Evolutionary conservation across 1,140 invertebrate species (phyloP), one percentile per base, ranked within the genome.

Genomic region (Camponotus vicinus): DNA sequence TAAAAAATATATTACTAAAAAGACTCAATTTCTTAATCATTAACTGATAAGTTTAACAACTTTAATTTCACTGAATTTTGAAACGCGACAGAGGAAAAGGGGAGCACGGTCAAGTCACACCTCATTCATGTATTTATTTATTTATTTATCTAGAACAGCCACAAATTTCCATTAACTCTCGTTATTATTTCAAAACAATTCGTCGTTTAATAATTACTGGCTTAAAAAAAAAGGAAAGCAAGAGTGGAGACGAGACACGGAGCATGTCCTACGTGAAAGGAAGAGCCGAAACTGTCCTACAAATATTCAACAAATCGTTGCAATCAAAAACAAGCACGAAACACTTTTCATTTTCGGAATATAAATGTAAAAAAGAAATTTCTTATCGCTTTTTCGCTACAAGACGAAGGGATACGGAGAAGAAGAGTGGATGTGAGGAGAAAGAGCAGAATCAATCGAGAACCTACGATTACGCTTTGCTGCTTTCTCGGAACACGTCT

Each of bases 401-500:
- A 55, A 70, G 32, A 85, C 5, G 45, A 21, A 21, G 27, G 3
- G 37, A 87, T 59, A 83, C 49, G 15, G 34, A 86, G 55, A 64
- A 66, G 55, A 49, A 21, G 18, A 34, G 34, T 11, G 77, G 34
- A 82, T 6, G 34, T 42, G 37, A 71, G 9, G 21, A 64, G 11
- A 57, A 21, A 70, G 59, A 69, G 42, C 15, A 27, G 64, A 90
- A 75, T 92, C 91, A 89, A 93, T 93, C 83, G 87, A 86, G 92
- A 91, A 90, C 91, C 93, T 94, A 95, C 88, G 90, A 85, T 89
- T 90, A 89, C 75, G 79, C 55, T 88, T 80, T 89, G 85, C 76
- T 59, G 89, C 88, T 78, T 85, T 96, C 96, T 96, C 96, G 96
- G 93, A 96, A 96, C 79, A 96, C 95, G 91, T 96, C 96, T 90